Percentiles rank a stretch among this genome's conserved stretches.
Conservation (phyloP, 1,140 invertebrate genomes). For the Potamilus streckersoni region DNA sequence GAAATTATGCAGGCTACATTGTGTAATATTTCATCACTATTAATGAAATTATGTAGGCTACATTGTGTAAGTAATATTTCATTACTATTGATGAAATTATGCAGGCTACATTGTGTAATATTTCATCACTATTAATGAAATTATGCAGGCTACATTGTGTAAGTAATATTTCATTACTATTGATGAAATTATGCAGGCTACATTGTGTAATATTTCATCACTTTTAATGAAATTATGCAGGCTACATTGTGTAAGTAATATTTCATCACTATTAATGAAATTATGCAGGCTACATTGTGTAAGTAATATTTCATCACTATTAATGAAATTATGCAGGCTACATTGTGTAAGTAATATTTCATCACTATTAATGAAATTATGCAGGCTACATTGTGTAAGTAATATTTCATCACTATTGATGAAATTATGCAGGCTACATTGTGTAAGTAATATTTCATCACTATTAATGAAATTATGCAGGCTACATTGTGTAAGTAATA, state of each 20-base stretch:
- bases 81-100: constrained; percentile 34
- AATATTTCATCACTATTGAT: not conserved
- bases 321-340: constrained; percentile 44
- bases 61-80: constrained; percentile 49
- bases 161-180: constrained; percentile 30
- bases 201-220: constrained; percentile 42
- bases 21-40: constrained; percentile 37
- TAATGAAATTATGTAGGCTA: constrained; percentile 44
- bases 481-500: constrained; percentile 54
- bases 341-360: constrained; percentile 49
- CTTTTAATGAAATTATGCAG: constrained; percentile 36
- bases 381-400: constrained; percentile 55
- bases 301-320: constrained; percentile 29
- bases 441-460: constrained; percentile 44
- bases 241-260: constrained; percentile 54
- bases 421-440: constrained; percentile 47
- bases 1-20: constrained; percentile 47
- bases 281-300: constrained; percentile 49
- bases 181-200: constrained; percentile 43
- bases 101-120: constrained; percentile 51
- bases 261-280: constrained; percentile 26
- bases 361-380: constrained; percentile 33
- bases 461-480: constrained; percentile 36
- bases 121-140: constrained; percentile 26
- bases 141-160: constrained; percentile 49